These are phyloP conservation scores for Amorpha juglandis DNA, from an alignment of 2,888 invertebrate genomes.

Conservation along the genomic window DNA sequence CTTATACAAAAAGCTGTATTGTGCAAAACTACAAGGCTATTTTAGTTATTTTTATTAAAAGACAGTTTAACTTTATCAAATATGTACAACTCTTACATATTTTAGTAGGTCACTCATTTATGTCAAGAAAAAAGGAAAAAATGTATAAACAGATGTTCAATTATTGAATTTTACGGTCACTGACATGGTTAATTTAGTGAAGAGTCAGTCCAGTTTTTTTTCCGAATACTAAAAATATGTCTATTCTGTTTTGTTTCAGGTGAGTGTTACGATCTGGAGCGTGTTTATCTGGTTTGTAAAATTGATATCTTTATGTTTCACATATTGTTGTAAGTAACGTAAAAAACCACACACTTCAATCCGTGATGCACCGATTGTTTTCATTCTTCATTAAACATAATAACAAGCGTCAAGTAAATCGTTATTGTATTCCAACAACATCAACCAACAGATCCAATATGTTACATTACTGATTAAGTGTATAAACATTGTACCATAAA, in stretches of 20 bases:
- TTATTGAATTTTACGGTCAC: conserved; percentile 57
- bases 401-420: not conserved
- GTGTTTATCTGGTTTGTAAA: conserved; percentile 39
- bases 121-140: conserved; percentile 46
- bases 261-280: conserved; percentile 54
- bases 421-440: no score
- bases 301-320: conserved; percentile 17
- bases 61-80: conserved; percentile 9
- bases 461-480: not conserved
- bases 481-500: not conserved
- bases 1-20: conserved; percentile 26
- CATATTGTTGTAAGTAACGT: not conserved
- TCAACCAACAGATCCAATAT: not conserved
- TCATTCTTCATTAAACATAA: not conserved
- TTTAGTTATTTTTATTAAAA: not conserved
- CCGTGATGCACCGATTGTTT: not conserved
- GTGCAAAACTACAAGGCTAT: conserved; percentile 25
- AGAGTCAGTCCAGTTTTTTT: conserved; percentile 47
- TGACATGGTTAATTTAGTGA: conserved; percentile 51
- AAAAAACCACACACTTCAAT: no score
- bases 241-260: conserved; percentile 66
- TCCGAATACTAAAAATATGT: conserved; percentile 41
- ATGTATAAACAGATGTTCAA: conserved; percentile 64
- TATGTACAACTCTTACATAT: conserved; percentile 38
- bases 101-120: conserved; percentile 57